A percentile compares a stretch with the other conserved stretches of the same genome.
These are phyloP conservation scores for Pterobdella sp. DNA, from an alignment of 2,888 invertebrate species.

Conservation along the genomic window DNA sequence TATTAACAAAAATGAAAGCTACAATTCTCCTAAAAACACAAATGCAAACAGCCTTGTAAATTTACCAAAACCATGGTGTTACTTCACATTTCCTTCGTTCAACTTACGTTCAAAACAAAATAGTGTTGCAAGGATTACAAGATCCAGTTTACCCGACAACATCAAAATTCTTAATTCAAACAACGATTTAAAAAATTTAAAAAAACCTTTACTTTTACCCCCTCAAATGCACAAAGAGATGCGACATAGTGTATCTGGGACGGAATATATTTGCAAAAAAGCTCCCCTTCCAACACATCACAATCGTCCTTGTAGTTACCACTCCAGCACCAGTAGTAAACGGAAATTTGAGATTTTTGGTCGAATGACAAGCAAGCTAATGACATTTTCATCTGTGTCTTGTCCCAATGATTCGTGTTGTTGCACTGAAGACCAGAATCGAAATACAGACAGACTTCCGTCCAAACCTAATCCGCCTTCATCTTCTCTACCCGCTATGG, in stretches of 20 bases:
- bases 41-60: neutral
- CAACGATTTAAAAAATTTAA: neutral
- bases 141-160: conserved; percentile 27
- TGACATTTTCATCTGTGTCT: conserved; percentile 3
- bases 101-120: conserved; percentile 7
- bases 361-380: conserved; percentile 8
- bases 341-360: neutral
- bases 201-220: neutral
- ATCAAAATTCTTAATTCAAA: neutral
- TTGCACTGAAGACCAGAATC: neutral
- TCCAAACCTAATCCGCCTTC: conserved; percentile 26
- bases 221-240: neutral
- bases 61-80: conserved; percentile 22
- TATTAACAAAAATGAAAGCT: neutral
- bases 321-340: conserved; percentile 12
- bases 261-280: neutral
- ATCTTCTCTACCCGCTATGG: conserved; percentile 18
- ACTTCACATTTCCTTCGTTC: conserved; percentile 29
- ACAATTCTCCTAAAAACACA: neutral
- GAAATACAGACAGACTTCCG: neutral
- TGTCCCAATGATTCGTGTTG: conserved; percentile 1
- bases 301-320: neutral
- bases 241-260: conserved; percentile 3
- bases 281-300: neutral
- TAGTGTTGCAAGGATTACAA: neutral